Conservation (phyloP, 2,113 vertebrate species). For the Dermatemys mawii region DNA sequence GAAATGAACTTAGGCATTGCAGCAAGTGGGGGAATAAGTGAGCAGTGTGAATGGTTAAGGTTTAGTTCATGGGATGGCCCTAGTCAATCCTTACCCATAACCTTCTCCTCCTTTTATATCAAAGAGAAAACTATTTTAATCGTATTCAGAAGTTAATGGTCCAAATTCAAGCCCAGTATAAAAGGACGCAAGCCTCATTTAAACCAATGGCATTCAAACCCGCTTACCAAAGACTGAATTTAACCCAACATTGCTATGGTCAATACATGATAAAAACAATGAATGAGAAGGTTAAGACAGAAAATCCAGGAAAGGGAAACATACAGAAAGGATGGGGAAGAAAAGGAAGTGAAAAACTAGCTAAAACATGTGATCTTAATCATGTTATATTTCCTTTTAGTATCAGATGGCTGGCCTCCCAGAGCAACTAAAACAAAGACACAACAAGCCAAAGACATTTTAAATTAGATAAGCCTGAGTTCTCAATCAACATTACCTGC, state of each 20-base stretch:
- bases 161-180: neutral
- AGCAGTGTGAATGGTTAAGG: neutral
- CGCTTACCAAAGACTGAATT: neutral
- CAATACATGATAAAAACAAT: neutral
- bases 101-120: neutral
- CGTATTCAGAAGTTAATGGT: neutral
- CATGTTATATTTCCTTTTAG: constrained; percentile 40
- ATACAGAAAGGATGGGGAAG: neutral
- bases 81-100: neutral
- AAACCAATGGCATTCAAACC: neutral
- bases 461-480: constrained; percentile 36
- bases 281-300: neutral
- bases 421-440: constrained; percentile 60
- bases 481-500: neutral
- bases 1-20: neutral
- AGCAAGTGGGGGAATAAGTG: neutral
- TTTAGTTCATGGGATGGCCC: neutral
- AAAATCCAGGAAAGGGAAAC: constrained; percentile 14
- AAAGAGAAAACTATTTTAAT: neutral
- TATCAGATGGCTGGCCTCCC: constrained; percentile 52
- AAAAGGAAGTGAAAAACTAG: constrained; percentile 45
- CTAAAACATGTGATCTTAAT: constrained; percentile 49
- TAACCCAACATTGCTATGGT: neutral
- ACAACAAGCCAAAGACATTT: constrained; percentile 19
- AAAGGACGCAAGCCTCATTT: neutral